Evolutionary conservation across 2,113 vertebrate genomes (phyloP).

Genomic region (Centropus bengalensis): DNA sequence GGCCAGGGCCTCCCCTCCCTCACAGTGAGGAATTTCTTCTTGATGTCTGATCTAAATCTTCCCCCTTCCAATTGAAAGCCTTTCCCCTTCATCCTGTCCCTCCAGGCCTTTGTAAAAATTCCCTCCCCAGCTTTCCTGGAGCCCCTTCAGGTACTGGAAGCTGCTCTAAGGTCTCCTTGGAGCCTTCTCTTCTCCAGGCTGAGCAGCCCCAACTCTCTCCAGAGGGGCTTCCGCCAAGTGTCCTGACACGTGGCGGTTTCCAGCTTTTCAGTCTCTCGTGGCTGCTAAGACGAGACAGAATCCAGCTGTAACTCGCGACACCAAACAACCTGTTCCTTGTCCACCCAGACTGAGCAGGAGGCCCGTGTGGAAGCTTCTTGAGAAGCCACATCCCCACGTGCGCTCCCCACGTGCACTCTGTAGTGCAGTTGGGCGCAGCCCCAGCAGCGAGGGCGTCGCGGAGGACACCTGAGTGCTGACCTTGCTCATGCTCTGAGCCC

Average conservation of each 20-base stretch:
- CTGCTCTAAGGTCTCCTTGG: too few relatives aligned
- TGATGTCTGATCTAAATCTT: too few relatives aligned
- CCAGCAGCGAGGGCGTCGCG: not conserved
- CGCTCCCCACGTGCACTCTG: not conserved
- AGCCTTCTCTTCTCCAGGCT: too few relatives aligned
- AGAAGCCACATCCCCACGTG: not conserved
- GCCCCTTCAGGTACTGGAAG: too few relatives aligned
- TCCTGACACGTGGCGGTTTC: not conserved
- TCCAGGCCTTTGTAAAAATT: too few relatives aligned
- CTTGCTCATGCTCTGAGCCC: not conserved
- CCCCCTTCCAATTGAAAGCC: too few relatives aligned
- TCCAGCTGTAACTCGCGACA: not conserved
- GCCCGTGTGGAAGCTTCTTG: not conserved
- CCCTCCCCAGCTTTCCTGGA: too few relatives aligned
- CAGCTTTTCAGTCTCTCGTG: not conserved
- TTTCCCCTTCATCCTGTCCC: too few relatives aligned
- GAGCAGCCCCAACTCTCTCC: too few relatives aligned
- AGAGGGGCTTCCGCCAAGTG: too few relatives aligned
- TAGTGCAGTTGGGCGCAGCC: not conserved
- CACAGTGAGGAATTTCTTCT: too few relatives aligned
- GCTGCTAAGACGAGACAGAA: not conserved
- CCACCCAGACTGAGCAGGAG: not conserved
- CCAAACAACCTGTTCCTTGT: not conserved
- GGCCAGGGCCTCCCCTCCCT: too few relatives aligned
- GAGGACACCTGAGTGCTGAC: not conserved